Evolutionary conservation across 2,888 invertebrate genomes (phyloP), one percentile per base, ranked within the genome.

Genomic region (Nineta flava): DNA sequence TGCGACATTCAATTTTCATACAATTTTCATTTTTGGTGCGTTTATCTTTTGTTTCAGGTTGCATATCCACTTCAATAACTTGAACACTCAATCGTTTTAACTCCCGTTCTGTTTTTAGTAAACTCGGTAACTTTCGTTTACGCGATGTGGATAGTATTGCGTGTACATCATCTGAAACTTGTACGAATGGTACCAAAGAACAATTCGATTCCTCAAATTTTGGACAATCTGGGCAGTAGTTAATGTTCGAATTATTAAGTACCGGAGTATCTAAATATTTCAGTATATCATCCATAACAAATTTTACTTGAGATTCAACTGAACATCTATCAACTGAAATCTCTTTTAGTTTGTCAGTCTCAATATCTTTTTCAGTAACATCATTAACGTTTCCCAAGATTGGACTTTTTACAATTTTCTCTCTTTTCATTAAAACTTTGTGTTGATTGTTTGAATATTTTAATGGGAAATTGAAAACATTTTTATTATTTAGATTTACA

Each of bases 1-100:
- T 62, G 51, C 62, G 62, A 58, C 84, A 84, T 61, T 63, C 69
- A 6, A 68, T 65, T 56, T 79, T 75, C 1, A 53, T 54, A 58
- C 83, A 83, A 15, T 53, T 52, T 32, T 55, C 55, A 46, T 53
- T 42, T 38, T 54, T 53, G 34, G 55, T 52, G 9, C 57, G 59
- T 49, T 67, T 53, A 16, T 53, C 64, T 26, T 68, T 61, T 51
- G 69, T 50, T 50, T 61, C 62, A 35, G 9, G 10, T 38, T 59
- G 58, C 7, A 60, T 57, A 38, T 61, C 60, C 3, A 66, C 67
- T 58, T 73, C 74, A 48, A 83, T 79, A 32, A 82, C 73, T 52
- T 79, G 81, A 9, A 81, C 81, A 64, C 76, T 80, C 35, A 83
- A 68, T 54, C 79, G 69, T 50, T 68, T 70, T 52, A 83, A 62